These are phyloP conservation scores for Eublepharis macularius DNA, from an alignment of 2,113 vertebrate genomes.

Conservation along the genomic window DNA sequence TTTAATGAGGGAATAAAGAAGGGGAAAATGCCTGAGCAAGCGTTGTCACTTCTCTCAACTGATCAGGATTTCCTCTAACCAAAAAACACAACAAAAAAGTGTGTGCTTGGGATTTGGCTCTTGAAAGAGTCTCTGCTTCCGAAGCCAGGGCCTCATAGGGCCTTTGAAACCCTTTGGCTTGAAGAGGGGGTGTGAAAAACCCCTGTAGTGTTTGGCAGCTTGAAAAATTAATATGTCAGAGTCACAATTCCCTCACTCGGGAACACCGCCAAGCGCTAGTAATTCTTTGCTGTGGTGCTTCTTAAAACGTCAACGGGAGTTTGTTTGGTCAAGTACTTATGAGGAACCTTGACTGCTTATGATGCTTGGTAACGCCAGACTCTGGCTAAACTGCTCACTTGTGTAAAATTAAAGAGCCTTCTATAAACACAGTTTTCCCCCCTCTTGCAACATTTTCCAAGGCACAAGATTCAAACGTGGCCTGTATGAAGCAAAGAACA, in stretches of 20 bases:
- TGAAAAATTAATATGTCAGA: fast-evolving
- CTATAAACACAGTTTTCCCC: slow-evolving; percentile 35
- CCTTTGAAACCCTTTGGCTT: background rate
- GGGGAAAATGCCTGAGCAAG: fast-evolving
- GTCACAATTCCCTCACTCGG: background rate
- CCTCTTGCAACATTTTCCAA: slow-evolving; percentile 2
- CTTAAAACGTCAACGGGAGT: background rate
- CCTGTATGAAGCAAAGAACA: slow-evolving; percentile 24
- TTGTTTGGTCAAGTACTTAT: background rate
- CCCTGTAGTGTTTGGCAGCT: background rate
- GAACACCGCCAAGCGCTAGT: fast-evolving
- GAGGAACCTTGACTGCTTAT: background rate
- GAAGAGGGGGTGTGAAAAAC: background rate
- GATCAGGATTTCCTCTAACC: background rate
- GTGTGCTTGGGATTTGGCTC: background rate
- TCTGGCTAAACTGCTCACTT: slow-evolving; percentile 47
- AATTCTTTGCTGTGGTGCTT: background rate
- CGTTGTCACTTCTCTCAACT: background rate
- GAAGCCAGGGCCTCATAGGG: background rate
- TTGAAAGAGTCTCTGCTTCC: fast-evolving
- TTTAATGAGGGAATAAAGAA: background rate
- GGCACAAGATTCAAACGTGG: background rate
- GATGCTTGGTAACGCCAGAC: background rate
- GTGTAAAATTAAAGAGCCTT: slow-evolving; percentile 43
- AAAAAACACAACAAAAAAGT: background rate